These are phyloP conservation scores for Hippocampus kuda DNA, from an alignment of 2,797 vertebrate species.

Conservation along the genomic window DNA sequence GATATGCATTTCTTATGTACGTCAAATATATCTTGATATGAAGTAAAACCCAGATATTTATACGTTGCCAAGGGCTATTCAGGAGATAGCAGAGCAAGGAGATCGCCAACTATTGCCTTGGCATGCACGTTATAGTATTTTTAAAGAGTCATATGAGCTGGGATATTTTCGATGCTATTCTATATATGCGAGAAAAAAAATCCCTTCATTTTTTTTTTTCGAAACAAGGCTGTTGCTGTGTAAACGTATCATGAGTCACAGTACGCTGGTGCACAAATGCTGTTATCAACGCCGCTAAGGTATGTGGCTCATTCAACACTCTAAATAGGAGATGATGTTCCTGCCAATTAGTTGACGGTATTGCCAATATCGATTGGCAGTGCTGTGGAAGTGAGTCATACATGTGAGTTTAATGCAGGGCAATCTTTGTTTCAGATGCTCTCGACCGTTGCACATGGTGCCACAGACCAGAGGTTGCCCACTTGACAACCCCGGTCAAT, in stretches of 20 bases:
- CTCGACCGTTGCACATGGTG: neutral
- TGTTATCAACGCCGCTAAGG: neutral
- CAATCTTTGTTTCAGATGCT: neutral
- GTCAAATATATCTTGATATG: neutral
- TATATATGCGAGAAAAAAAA: neutral
- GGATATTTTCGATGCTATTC: neutral
- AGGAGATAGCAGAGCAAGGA: neutral
- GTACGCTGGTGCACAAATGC: neutral
- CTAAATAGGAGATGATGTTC: neutral
- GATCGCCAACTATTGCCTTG: neutral
- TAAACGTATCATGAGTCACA: neutral
- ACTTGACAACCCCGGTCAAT: neutral
- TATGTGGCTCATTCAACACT: neutral
- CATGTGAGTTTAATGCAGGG: neutral
- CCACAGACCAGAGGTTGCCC: neutral
- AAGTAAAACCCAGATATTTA: neutral
- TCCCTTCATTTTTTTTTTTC: neutral
- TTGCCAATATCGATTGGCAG: neutral
- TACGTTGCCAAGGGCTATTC: neutral
- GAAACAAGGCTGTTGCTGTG: neutral
- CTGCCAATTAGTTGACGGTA: neutral
- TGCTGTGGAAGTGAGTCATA: neutral
- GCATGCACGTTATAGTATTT: neutral
- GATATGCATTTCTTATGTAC: neutral
- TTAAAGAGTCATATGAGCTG: neutral